Conservation (phyloP, 1,140 invertebrate species). For the Centruroides vittatus region DNA sequence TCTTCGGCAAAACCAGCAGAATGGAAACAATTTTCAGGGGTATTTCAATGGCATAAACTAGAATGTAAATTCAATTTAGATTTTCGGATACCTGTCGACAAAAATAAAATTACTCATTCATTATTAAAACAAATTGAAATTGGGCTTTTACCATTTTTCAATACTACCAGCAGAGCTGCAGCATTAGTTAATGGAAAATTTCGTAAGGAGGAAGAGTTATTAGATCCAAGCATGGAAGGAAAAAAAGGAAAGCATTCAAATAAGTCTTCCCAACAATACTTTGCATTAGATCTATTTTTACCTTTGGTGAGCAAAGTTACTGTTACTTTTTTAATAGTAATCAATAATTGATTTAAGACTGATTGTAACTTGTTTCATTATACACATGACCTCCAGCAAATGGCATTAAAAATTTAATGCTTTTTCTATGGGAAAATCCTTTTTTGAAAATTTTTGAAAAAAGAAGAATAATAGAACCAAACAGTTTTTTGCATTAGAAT, state of each 20-base stretch:
- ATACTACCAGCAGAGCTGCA: slow-evolving; percentile 39
- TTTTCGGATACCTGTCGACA: slow-evolving; percentile 42
- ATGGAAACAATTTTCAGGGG: slow-evolving; percentile 24
- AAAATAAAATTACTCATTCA: slow-evolving; percentile 38
- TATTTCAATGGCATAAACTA: slow-evolving; percentile 44
- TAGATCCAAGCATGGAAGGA: slow-evolving; percentile 40
- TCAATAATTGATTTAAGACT: no score
- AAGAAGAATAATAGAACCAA: no score
- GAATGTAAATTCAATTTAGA: slow-evolving; percentile 52
- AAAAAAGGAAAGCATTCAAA: slow-evolving; percentile 31
- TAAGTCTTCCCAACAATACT: slow-evolving; percentile 13
- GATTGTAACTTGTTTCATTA: no score
- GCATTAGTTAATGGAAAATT: slow-evolving; percentile 39
- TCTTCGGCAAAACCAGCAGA: slow-evolving; percentile 25
- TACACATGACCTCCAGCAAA: no score
- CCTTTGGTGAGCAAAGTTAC: slow-evolving; percentile 43
- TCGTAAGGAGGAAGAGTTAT: slow-evolving; percentile 37
- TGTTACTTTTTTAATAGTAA: background rate
- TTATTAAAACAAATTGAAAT: slow-evolving; percentile 51
- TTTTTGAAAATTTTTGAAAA: no score
- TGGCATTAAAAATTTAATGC: no score
- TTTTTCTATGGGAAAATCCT: no score
- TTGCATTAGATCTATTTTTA: slow-evolving; percentile 41
- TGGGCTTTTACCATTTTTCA: slow-evolving; percentile 20
- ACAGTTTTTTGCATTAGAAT: no score